A percentile compares a stretch with the other conserved stretches of the same genome.
Evolutionary conservation across 1,140 invertebrate species (phyloP).

Genomic region (Drosophila serrata): DNA sequence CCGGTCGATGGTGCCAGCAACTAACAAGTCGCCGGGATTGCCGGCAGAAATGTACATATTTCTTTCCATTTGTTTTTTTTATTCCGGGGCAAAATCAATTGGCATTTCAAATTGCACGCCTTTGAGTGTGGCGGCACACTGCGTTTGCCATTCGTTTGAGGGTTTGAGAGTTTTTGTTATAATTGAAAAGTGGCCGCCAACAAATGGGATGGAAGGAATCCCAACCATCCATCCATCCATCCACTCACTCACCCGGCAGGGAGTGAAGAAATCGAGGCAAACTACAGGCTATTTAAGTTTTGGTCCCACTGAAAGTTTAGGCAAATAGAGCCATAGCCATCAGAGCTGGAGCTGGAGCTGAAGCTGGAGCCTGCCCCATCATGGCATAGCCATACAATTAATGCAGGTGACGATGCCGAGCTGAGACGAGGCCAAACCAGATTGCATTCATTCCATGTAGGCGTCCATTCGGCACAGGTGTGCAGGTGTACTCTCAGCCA

Average conservation of each 20-base stretch:
- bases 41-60: slow-evolving; percentile 45
- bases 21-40: slow-evolving; percentile 45
- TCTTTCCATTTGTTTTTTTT: slow-evolving; percentile 4
- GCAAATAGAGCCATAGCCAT: slow-evolving; percentile 60
- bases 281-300: slow-evolving; percentile 64
- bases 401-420: slow-evolving; percentile 64
- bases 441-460: slow-evolving; percentile 38
- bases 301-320: slow-evolving; percentile 44
- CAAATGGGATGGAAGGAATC: slow-evolving; percentile 20
- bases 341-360: slow-evolving; percentile 17
- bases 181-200: slow-evolving; percentile 70
- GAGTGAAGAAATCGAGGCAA: slow-evolving; percentile 22
- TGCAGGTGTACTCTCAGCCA: slow-evolving; percentile 30
- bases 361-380: no score
- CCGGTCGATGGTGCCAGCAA: slow-evolving; percentile 22
- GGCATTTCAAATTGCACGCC: slow-evolving; percentile 81
- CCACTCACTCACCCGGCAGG: not conserved
- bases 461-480: slow-evolving; percentile 41
- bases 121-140: slow-evolving; percentile 60
- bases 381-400: slow-evolving; percentile 62
- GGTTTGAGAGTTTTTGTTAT: slow-evolving; percentile 58
- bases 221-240: slow-evolving; percentile 11
- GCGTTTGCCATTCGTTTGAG: slow-evolving; percentile 58
- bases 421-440: slow-evolving; percentile 29
- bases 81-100: slow-evolving; percentile 74